Evolutionary conservation across 1,140 invertebrate genomes (phyloP).

Genomic region (Aphelenchoides fujianensis): DNA sequence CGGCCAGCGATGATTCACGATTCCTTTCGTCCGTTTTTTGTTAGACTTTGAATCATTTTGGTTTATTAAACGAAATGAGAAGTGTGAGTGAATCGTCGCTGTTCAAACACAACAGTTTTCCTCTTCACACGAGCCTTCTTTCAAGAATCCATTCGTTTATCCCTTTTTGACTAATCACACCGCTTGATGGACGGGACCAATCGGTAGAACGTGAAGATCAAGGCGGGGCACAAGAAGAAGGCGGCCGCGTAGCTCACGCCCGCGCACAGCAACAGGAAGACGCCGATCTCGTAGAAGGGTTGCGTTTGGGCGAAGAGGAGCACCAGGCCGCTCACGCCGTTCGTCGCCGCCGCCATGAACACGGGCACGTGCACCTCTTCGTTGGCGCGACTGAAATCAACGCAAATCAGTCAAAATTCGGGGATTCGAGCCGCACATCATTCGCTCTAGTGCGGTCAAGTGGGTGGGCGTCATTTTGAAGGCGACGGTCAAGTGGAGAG

Average conservation of each 20-base stretch:
- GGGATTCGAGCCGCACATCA: too few species aligned
- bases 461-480: constrained; percentile 29
- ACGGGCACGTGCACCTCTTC: constrained; percentile 69
- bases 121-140: too few species aligned
- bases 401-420: too few species aligned
- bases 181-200: not conserved
- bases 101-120: too few species aligned
- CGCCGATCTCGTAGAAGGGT: constrained; percentile 81
- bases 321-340: constrained; percentile 80
- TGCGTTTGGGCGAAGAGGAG: constrained; percentile 82
- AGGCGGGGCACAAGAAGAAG: constrained; percentile 78
- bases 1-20: too few species aligned
- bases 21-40: too few species aligned
- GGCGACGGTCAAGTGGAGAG: constrained; percentile 76
- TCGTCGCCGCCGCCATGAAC: constrained; percentile 84
- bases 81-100: too few species aligned
- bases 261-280: constrained; percentile 84
- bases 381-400: constrained; percentile 36
- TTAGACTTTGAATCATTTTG: too few species aligned
- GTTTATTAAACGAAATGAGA: too few species aligned
- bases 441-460: constrained; percentile 9
- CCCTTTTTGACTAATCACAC: constrained; percentile 10
- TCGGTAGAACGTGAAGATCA: constrained; percentile 20
- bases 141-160: too few species aligned
- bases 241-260: constrained; percentile 83